Conservation (phyloP, 2,888 invertebrate genomes). For the Diloba caeruleocephala region DNA sequence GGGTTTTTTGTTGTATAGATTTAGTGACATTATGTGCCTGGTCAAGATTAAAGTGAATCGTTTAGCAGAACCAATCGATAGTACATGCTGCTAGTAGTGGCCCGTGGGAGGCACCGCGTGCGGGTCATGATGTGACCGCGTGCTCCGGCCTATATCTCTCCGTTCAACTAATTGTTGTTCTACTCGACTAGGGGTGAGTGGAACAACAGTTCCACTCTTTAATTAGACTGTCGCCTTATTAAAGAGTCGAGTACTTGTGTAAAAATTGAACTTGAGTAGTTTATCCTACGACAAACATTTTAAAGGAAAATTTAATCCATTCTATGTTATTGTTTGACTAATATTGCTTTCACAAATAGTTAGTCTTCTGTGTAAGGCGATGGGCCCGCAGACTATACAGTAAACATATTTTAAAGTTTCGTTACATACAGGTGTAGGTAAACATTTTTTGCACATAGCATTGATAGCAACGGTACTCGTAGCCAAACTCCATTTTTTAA, state of each 20-base stretch:
- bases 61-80: conserved; percentile 70
- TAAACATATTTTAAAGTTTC: conserved; percentile 23
- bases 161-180: conserved; percentile 13
- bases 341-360: conserved; percentile 1
- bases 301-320: background rate
- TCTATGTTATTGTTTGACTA: conserved; percentile 1
- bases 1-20: conserved; percentile 36
- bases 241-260: conserved; percentile 10
- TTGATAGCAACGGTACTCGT: no score
- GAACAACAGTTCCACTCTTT: no score
- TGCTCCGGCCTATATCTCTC: conserved; percentile 51
- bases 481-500: no score
- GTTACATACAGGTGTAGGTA: conserved; percentile 9
- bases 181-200: conserved; percentile 36
- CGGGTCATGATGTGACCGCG: conserved; percentile 65
- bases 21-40: conserved; percentile 48
- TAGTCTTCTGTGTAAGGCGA: conserved; percentile 5
- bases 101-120: conserved; percentile 54
- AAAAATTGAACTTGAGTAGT: conserved; percentile 12
- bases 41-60: conserved; percentile 61
- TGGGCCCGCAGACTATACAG: conserved; percentile 15
- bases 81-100: conserved; percentile 50
- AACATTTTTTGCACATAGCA: conserved; percentile 1
- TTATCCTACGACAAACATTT: conserved; percentile 3
- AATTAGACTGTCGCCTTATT: conserved; percentile 19